Conservation (phyloP, 1,140 invertebrate genomes). For the Bombus confusus region DNA sequence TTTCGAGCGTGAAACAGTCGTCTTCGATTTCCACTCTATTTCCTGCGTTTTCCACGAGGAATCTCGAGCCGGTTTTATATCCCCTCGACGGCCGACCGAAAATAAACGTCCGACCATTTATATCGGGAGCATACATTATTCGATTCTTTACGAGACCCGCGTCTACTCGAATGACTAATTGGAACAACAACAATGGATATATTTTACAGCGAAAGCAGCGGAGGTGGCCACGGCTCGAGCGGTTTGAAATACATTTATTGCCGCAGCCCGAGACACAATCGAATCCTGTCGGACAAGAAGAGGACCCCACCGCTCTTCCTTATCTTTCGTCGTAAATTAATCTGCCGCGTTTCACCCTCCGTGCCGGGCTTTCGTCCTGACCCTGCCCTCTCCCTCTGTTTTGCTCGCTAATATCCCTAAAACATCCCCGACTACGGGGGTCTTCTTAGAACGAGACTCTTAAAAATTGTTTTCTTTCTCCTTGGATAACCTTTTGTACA, state of each 20-base stretch:
- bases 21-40: conserved; percentile 38
- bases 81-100: conserved; percentile 54
- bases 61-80: conserved; percentile 12
- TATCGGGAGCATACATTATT: conserved; percentile 78
- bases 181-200: conserved; percentile 81
- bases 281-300: conserved; percentile 74
- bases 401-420: conserved; percentile 72
- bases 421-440: conserved; percentile 65
- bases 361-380: conserved; percentile 44
- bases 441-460: conserved; percentile 53
- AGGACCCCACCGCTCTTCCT: conserved; percentile 76
- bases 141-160: conserved; percentile 74
- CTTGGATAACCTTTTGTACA: conserved; percentile 17
- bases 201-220: conserved; percentile 73
- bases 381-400: conserved; percentile 41
- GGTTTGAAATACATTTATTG: conserved; percentile 81
- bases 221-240: conserved; percentile 62
- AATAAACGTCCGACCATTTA: conserved; percentile 75
- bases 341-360: conserved; percentile 68
- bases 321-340: conserved; percentile 81
- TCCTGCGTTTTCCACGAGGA: conserved; percentile 36
- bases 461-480: conserved; percentile 49
- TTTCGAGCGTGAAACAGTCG: neutral
- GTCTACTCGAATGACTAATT: conserved; percentile 81
- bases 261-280: conserved; percentile 76